Evolutionary conservation across 1,140 invertebrate genomes (phyloP).

Genomic region (Hermatobates lingyangjiaoensis): DNA sequence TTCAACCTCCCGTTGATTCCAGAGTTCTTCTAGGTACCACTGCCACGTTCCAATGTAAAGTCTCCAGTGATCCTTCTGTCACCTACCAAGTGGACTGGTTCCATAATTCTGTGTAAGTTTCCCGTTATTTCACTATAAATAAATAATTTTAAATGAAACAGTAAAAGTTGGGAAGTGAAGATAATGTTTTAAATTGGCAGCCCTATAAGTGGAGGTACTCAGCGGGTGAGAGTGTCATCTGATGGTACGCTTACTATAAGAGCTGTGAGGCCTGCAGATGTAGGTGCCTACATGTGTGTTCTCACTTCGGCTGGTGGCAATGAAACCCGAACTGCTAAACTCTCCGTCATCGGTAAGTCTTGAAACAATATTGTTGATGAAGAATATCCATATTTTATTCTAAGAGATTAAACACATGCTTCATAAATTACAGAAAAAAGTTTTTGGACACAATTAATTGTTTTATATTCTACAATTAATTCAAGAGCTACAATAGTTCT

Average conservation of each 20-base stretch:
- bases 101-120: conserved; percentile 58
- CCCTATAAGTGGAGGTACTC: conserved; percentile 24
- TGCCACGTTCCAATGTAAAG: conserved; percentile 78
- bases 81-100: conserved; percentile 82
- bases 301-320: conserved; percentile 77
- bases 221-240: conserved; percentile 44
- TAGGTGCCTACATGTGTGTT: conserved; percentile 61
- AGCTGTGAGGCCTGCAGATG: conserved; percentile 61
- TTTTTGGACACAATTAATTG: no score
- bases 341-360: conserved; percentile 52
- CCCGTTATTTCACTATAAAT: no score
- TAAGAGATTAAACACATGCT: no score
- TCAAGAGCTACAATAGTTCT: no score
- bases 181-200: conserved; percentile 11
- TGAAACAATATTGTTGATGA: not conserved
- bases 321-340: conserved; percentile 62
- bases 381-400: no score
- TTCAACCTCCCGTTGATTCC: conserved; percentile 76
- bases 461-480: no score
- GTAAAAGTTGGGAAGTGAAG: no score
- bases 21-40: conserved; percentile 74
- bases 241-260: conserved; percentile 64
- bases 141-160: no score
- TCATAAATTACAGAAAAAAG: no score
- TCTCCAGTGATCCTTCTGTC: conserved; percentile 80